Base-by-base conservation (phyloP, 2,888 invertebrate species). In the Empis livida region DNA sequence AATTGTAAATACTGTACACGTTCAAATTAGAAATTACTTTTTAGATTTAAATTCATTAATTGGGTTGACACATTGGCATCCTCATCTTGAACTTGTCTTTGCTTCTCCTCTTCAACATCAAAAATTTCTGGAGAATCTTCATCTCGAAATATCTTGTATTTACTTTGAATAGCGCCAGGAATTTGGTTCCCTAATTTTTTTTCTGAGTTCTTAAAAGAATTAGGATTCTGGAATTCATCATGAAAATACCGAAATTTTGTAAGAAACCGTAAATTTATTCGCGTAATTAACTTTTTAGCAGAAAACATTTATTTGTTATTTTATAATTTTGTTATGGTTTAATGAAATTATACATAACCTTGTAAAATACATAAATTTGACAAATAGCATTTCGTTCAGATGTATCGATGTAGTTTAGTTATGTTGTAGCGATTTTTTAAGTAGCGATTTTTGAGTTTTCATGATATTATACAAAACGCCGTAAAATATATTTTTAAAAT, bases 61-160 rank as follows among this genome's bases (percentile, higher is more conserved):
- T 55, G 82, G 80, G 58, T 76, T 74, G 57, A 78, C 80, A 63
- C 68, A n/a, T 71, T 60, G 49, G 57, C 68, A 53, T 61, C 64
- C 60, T 62, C 62, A 54, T 56, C 52, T 50, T 63, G 54, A 54
- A 64, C 54, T 56, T 62, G 57, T 4, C 62, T 55, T 43, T 65
- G 55, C 39, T 71, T 67, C 64, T 84, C 84, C 56, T 86, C 87
- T 45, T 77, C 78, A 16, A 85, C 77, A 62, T 89, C 83, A 53
- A 83, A 76, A 56, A 89, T 82, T 51, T 82, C 67, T 13, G 74
- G 68, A 0, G 83, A 71, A 62, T 86, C 83, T 54, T 76, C 73
- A 57, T 88, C 86, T 16, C 75, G 74, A 63, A 85, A 85, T 52
- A 80, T 65, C 69, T 81, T 76, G 61, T 80, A 85, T 69, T 81